Conservation (phyloP, 2,113 vertebrate species). For the Tenrec ecaudatus region DNA sequence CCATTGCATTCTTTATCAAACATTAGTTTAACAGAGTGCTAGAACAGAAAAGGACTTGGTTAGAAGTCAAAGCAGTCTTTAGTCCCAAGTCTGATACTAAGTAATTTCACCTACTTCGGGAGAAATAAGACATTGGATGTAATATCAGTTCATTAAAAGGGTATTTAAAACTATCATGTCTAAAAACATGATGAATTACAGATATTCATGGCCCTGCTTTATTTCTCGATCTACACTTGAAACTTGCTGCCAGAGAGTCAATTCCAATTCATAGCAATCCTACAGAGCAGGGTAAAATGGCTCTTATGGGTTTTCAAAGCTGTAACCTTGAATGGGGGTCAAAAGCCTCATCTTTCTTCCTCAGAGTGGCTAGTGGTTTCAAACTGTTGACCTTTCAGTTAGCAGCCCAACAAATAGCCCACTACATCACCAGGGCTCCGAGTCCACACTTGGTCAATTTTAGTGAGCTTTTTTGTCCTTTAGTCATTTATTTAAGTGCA, state of each 20-base stretch:
- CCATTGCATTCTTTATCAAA: constrained; percentile 19
- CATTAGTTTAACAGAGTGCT: constrained; percentile 30
- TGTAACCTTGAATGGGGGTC: too few relatives aligned
- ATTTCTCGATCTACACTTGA: background rate
- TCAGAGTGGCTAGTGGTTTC: too few relatives aligned
- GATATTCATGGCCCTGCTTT: background rate
- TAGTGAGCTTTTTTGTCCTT: too few relatives aligned
- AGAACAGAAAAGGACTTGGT: background rate
- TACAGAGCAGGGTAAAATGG: too few relatives aligned
- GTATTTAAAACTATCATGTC: background rate
- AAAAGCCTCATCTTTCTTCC: too few relatives aligned
- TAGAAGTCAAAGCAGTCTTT: background rate
- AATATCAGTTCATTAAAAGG: background rate
- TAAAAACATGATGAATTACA: background rate
- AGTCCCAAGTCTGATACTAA: background rate
- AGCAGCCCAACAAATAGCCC: too few relatives aligned
- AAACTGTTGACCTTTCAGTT: too few relatives aligned
- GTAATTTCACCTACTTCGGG: background rate
- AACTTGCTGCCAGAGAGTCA: too few relatives aligned
- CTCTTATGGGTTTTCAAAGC: too few relatives aligned
- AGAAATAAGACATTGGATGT: background rate
- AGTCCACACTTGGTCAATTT: background rate
- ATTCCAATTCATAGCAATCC: too few relatives aligned
- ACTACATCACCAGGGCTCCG: too few relatives aligned
- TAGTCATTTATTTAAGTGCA: too few relatives aligned